Percentiles rank a stretch among this genome's conserved stretches.
Conservation (phyloP, 2,113 vertebrate species). For the Ceyx margarethae region DNA sequence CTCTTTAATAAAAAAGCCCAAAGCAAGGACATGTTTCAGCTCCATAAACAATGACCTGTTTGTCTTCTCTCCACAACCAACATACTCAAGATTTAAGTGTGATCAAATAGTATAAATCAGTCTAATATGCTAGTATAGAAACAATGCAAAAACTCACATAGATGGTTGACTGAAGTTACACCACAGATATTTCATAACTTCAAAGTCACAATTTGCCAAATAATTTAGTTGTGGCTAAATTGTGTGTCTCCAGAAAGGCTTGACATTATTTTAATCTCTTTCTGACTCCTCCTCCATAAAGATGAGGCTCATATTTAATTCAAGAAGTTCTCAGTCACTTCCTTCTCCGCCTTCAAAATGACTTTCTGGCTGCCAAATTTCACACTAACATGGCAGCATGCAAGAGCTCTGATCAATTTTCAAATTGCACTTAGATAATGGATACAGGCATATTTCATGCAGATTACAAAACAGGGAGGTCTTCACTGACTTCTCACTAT, state of each 20-base stretch:
- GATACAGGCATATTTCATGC: neutral
- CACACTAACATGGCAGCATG: neutral
- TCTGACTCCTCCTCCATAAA: constrained; percentile 15
- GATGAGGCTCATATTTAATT: constrained; percentile 41
- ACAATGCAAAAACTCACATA: neutral
- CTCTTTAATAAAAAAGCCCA: neutral
- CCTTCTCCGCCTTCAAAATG: neutral
- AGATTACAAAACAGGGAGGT: neutral
- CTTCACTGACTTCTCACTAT: neutral
- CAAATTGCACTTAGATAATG: neutral
- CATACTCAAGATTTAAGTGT: neutral
- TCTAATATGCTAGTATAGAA: neutral
- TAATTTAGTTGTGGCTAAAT: neutral
- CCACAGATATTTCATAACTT: neutral
- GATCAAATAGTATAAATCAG: neutral
- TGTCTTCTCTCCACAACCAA: neutral
- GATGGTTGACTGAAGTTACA: neutral
- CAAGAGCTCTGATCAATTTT: neutral
- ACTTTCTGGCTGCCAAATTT: neutral
- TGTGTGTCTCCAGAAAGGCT: neutral
- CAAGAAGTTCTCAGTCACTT: neutral
- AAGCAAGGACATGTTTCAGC: neutral
- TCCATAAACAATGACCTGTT: neutral
- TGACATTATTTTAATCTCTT: neutral
- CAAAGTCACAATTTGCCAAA: neutral